Conservation (phyloP, 2,113 vertebrate species). For the Sarotherodon lohbergeri region DNA sequence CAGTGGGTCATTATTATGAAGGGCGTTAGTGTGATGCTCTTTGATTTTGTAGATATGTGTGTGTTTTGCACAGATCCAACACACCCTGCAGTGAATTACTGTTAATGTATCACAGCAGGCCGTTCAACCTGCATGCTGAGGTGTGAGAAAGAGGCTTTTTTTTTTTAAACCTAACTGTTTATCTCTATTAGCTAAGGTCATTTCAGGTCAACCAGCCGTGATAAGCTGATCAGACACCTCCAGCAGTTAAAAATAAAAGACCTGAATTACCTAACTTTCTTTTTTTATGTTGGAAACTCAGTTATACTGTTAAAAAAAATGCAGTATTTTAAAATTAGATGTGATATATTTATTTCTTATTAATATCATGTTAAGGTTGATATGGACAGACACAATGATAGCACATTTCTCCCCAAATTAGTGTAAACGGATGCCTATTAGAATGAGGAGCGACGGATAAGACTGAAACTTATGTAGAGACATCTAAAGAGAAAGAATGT, state of each 20-base stretch:
- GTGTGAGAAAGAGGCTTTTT: neutral
- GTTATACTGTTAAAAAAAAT: neutral
- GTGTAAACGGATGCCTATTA: neutral
- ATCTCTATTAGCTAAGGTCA: slow-evolving; percentile 14
- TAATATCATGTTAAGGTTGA: neutral
- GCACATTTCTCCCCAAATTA: neutral
- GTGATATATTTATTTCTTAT: neutral
- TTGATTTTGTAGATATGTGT: neutral
- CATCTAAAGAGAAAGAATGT: neutral
- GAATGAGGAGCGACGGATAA: neutral
- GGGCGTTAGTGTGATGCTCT: neutral
- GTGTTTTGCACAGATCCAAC: neutral
- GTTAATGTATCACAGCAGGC: neutral
- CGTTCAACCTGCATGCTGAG: neutral
- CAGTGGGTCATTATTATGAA: neutral
- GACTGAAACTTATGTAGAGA: neutral
- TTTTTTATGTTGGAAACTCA: neutral
- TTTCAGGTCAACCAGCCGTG: neutral
- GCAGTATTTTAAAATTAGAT: neutral
- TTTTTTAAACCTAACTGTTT: neutral
- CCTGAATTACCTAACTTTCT: neutral
- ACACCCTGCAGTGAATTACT: neutral
- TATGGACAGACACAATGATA: neutral
- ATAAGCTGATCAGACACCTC: neutral
- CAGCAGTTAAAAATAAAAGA: neutral